phyloP scores from a whole-genome alignment of 2,888 invertebrate genomes.

The Cephus pygmeus region DNA sequence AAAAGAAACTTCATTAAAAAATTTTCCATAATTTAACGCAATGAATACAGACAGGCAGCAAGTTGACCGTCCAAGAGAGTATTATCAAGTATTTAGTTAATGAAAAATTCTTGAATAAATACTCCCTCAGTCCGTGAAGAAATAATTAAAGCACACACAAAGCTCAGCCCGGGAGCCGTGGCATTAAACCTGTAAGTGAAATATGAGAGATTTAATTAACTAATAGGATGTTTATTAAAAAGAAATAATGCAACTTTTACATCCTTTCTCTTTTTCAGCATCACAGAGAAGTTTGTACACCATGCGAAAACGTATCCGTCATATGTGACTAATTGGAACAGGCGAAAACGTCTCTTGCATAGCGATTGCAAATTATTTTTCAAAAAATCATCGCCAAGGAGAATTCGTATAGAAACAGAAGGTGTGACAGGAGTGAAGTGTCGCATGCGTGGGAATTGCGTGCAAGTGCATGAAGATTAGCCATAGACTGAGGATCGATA shows the following conservation, averaged over 20 bases:
- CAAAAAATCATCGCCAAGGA: not conserved
- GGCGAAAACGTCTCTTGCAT: not conserved
- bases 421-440: conserved; percentile 16
- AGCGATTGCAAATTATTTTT: not conserved
- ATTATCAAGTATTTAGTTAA: not conserved
- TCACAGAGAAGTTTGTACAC: not conserved
- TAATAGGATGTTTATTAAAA: not conserved
- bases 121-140: conserved; percentile 4
- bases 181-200: conserved; percentile 33
- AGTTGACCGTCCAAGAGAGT: not conserved
- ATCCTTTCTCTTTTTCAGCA: not conserved
- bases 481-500: conserved; percentile 14
- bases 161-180: conserved; percentile 37
- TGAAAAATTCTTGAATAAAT: not conserved
- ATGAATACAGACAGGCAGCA: not conserved
- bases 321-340: not conserved
- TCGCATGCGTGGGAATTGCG: conserved; percentile 33
- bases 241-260: not conserved
- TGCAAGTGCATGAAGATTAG: conserved; percentile 27
- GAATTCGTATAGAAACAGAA: not conserved
- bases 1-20: not conserved
- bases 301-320: too few species aligned
- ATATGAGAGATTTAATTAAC: not conserved
- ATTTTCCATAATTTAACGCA: not conserved
- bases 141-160: conserved; percentile 48